Base-by-base conservation (phyloP, 92 coral and sea anemone genomes). In the Montipora capitata region DNA sequence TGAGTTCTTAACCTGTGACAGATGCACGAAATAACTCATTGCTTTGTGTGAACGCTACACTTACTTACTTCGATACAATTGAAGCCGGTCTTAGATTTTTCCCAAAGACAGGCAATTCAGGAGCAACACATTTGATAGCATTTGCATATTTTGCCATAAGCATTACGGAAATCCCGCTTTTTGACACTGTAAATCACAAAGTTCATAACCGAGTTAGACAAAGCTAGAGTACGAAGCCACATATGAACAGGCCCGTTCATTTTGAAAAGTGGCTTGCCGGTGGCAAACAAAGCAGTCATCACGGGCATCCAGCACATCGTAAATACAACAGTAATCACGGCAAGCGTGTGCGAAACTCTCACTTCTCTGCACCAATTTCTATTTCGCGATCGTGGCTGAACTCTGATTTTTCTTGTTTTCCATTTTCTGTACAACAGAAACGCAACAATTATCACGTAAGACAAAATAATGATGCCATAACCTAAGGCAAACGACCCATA, bases 121-220 rank as follows among this genome's bases (percentile, higher is more conserved):
- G 35, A 27, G 35, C 35, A 27, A 27, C 35, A 27, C 35, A 27
- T 27, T 27, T 27, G 0, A 0, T 27, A 0, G 35, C 35, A 1
- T 27, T 73, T 40, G 57, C 38, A 80, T 17, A 77, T 77, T 16
- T 14, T 40, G 51, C 7, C 7, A 59, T 80, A 65, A 10, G 87
- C 91, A 2, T 43, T 40, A 3, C 87, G 81, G 65, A 88, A 80
- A 5, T 88, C 80, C 15, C 51, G 64, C 4, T 27, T 74, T 40
- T 77, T 83, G 9, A 80, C 77, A 40, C 51, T 73, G 75, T 88
- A 88, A 68, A 89, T 74, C 64, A 83, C 49, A 68, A 89, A 89
- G 89, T 89, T 89, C 92, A 89, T 89, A 62, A 89, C 85, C 1
- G 89, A 77, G 89, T 89, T 83, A 35, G 87, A 88, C 43, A 88